Conservation (phyloP, 2,888 invertebrate genomes). For the Phaedon cochleariae region DNA sequence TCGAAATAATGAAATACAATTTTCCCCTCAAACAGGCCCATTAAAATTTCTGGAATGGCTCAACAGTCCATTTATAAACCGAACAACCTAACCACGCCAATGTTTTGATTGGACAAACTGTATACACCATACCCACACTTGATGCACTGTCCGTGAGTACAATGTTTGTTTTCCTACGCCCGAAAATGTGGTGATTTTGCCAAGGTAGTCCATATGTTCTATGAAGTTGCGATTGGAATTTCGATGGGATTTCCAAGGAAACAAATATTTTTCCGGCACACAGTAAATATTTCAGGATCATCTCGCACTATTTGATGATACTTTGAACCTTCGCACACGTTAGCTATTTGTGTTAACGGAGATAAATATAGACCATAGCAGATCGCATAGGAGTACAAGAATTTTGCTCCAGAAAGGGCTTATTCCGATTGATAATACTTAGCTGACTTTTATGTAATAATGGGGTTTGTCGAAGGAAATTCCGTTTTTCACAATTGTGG, state of each 20-base stretch:
- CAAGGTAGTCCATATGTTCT: neutral
- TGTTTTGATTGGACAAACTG: neutral
- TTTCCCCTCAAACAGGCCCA: no score
- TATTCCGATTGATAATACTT: no score
- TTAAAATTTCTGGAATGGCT: no score
- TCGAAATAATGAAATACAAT: no score
- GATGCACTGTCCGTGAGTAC: neutral
- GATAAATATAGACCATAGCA: no score
- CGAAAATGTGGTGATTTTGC: neutral
- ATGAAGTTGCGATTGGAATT: neutral
- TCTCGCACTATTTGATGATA: neutral
- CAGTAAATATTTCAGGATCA: neutral
- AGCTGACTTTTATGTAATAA: slow-evolving; percentile 21
- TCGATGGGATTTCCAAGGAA: neutral
- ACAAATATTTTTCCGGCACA: neutral
- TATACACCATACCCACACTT: neutral
- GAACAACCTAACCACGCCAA: neutral
- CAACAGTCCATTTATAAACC: no score
- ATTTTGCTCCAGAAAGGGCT: no score
- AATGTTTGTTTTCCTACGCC: neutral
- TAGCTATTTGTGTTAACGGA: neutral
- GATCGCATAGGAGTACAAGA: no score
- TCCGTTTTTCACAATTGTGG: slow-evolving; percentile 14
- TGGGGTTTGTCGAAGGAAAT: slow-evolving; percentile 14
- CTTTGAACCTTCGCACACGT: neutral